Base-by-base conservation (phyloP, 2,797 vertebrate species). In the Chelon labrosus region DNA sequence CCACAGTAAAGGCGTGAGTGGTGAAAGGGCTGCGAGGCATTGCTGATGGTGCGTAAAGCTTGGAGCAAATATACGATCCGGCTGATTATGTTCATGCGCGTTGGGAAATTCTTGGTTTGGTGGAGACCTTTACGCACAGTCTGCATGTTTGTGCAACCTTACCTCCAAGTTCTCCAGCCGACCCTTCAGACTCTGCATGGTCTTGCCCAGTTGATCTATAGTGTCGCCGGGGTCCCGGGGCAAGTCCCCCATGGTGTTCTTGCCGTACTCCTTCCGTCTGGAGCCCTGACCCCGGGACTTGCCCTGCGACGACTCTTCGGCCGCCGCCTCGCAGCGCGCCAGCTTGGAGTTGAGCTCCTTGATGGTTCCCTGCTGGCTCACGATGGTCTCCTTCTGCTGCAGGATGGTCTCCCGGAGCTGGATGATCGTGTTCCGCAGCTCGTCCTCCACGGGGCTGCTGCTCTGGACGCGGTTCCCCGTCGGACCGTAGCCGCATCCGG, bases 221-320 rank as follows among this genome's bases (percentile, higher is more conserved):
- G 96, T 93, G 85, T 96, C 97, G 0, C 91, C 66, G 4, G 97
- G 97, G 87, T 99, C 97, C 47, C 97, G 93, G 53, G 97, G 98
- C 82, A 98, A 90, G 82, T 99, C 98, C 22, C 97, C 97, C 97
- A 99, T 99, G 1, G 98, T 98, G 91, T 99, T 90, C 72, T 96
- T 95, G 75, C 93, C 94, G 56, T 88, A 83, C 64, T 95, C 96
- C 81, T 96, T 97, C 75, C 95, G 89, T 77, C 96, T 94, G 19
- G 95, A 82, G 64, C 94, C 95, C 63, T 92, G 53, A 77, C 92
- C 93, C 68, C 93, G 87, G 61, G 92, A 80, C 89, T 92, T 96
- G 76, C 94, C 91, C 83, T 94, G 95, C 71, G 90, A 75, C n/a
- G 93, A 82, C 73, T 92, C 92, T 17, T 94, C 93, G 0, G 85